phyloP scores from a whole-genome alignment of 2,888 invertebrate species.

The Eupithecia inturbata region DNA sequence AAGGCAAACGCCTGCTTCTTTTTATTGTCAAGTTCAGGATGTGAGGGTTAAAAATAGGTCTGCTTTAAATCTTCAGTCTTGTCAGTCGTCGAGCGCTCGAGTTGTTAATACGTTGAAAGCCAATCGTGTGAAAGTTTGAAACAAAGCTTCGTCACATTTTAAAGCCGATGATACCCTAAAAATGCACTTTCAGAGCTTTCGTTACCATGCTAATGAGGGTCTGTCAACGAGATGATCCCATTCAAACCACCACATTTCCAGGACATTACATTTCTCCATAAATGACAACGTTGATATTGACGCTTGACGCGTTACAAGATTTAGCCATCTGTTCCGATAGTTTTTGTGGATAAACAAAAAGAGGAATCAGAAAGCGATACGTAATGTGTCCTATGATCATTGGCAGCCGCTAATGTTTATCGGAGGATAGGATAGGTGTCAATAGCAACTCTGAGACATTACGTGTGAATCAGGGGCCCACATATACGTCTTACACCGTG shows the following conservation, averaged over 20 bases:
- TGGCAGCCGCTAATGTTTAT: conserved; percentile 56
- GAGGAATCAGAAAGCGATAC: conserved; percentile 34
- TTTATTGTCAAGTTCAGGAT: conserved; percentile 47
- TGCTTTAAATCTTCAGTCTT: conserved; percentile 40
- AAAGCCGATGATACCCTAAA: conserved; percentile 55
- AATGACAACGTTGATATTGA: conserved; percentile 46
- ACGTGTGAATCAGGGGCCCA: conserved; percentile 69
- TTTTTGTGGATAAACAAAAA: conserved; percentile 44
- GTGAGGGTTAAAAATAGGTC: conserved; percentile 46
- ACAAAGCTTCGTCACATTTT: conserved; percentile 62
- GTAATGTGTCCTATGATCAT: conserved; percentile 33
- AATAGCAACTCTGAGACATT: conserved; percentile 54
- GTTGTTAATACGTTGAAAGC: conserved; percentile 64
- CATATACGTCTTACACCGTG: conserved; percentile 64
- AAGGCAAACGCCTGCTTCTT: conserved; percentile 48
- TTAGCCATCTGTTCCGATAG: conserved; percentile 47
- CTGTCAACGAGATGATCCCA: conserved; percentile 75
- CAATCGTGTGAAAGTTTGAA: conserved; percentile 69
- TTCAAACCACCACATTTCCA: conserved; percentile 72
- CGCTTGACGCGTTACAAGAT: conserved; percentile 45
- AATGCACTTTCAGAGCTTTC: conserved; percentile 68
- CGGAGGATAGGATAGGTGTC: conserved; percentile 59
- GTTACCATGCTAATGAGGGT: conserved; percentile 77
- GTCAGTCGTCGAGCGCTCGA: conserved; percentile 45
- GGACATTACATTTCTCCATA: conserved; percentile 53